These are phyloP conservation scores for Oasisia sp. DNA, from an alignment of 2,888 invertebrate species.

Conservation along the genomic window DNA sequence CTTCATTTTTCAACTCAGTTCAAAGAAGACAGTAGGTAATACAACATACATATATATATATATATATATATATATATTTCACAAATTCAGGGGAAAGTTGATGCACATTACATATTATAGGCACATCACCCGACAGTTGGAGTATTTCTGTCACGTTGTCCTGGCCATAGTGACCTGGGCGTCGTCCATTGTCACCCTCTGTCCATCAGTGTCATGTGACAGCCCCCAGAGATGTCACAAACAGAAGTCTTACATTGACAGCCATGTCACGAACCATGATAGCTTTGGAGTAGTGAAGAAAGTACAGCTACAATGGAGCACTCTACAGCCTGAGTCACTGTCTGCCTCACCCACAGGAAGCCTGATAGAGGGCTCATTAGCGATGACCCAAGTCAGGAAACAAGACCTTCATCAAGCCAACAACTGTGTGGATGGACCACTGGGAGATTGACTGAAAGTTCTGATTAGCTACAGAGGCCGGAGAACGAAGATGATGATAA, in stretches of 20 bases:
- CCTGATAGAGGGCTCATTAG: background rate
- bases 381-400: background rate
- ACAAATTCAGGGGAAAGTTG: too few relatives aligned
- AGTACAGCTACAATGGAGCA: background rate
- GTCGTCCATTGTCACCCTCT: background rate
- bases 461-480: background rate
- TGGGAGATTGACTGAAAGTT: background rate
- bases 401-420: background rate
- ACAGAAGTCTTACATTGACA: background rate
- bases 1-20: too few relatives aligned
- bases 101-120: too few relatives aligned
- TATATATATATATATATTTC: too few relatives aligned
- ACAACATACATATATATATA: too few relatives aligned
- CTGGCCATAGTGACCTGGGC: background rate
- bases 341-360: background rate
- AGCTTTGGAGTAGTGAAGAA: background rate
- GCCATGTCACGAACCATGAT: background rate
- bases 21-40: too few relatives aligned
- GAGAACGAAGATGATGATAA: background rate
- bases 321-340: background rate
- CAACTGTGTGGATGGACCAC: background rate
- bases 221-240: background rate
- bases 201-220: background rate
- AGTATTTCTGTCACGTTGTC: background rate
- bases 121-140: background rate